A percentile compares a stretch with the other conserved stretches of the same genome.
These are phyloP conservation scores for Philaenus spumarius DNA, from an alignment of 1,140 invertebrate genomes.

Conservation along the genomic window DNA sequence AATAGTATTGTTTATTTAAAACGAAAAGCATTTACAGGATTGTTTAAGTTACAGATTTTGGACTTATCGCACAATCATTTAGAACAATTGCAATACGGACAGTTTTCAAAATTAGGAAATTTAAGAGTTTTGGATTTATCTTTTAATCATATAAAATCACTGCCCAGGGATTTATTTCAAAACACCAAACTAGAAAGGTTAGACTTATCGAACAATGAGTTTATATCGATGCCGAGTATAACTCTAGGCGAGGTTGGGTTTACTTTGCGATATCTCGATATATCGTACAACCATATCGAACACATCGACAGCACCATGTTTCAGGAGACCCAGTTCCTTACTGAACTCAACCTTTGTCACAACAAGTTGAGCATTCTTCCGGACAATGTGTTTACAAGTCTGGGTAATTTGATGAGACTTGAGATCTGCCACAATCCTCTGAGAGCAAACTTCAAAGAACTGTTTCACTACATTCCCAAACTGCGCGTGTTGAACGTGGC, in stretches of 20 bases:
- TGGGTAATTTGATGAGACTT: slow-evolving; percentile 66
- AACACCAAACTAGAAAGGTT: slow-evolving; percentile 72
- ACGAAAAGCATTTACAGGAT: slow-evolving; percentile 65
- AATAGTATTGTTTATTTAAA: slow-evolving; percentile 66
- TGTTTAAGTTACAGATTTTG: slow-evolving; percentile 65
- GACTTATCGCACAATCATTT: slow-evolving; percentile 74
- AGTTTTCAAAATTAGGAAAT: slow-evolving; percentile 70
- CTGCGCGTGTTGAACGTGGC: slow-evolving; percentile 66
- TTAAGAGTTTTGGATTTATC: slow-evolving; percentile 69
- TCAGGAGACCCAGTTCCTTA: slow-evolving; percentile 67
- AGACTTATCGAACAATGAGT: slow-evolving; percentile 70
- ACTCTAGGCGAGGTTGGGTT: slow-evolving; percentile 67
- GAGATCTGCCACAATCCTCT: slow-evolving; percentile 75
- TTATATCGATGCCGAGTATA: slow-evolving; percentile 62
- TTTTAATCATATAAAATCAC: slow-evolving; percentile 63
- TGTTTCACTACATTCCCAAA: slow-evolving; percentile 78
- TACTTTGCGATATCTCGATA: slow-evolving; percentile 64
- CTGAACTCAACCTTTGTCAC: slow-evolving; percentile 64
- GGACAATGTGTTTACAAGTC: slow-evolving; percentile 80
- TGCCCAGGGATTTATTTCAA: slow-evolving; percentile 72
- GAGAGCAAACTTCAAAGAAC: slow-evolving; percentile 79
- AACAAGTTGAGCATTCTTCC: slow-evolving; percentile 79
- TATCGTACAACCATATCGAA: slow-evolving; percentile 75
- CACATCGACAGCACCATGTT: slow-evolving; percentile 84
- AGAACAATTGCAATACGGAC: slow-evolving; percentile 66